phyloP scores from a whole-genome alignment of 2,888 invertebrate species.

The Proisotoma minuta region DNA sequence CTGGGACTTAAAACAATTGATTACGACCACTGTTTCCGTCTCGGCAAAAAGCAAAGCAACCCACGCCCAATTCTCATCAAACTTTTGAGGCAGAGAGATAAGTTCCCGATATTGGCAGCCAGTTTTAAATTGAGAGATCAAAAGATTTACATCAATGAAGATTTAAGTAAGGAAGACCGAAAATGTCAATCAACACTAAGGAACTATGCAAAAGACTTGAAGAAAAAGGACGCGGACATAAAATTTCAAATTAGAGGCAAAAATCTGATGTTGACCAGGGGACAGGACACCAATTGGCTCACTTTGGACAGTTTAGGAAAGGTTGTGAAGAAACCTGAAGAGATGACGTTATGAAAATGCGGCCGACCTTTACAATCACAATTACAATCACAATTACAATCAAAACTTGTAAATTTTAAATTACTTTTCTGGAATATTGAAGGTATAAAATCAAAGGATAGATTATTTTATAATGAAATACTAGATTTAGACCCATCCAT shows the following conservation, averaged over 20 bases:
- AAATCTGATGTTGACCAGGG: not conserved
- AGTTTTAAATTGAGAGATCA: not conserved
- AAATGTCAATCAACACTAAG: not conserved
- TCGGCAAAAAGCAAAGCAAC: not conserved
- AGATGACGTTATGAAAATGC: not conserved
- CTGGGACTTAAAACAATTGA: not conserved
- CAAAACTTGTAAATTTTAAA: too few relatives aligned
- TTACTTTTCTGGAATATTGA: not conserved
- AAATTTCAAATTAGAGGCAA: not conserved
- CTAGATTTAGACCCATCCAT: not conserved
- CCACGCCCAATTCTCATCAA: not conserved
- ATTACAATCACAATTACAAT: too few relatives aligned
- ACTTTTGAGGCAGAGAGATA: not conserved
- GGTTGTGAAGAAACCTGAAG: not conserved
- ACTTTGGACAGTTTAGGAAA: not conserved
- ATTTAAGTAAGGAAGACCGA: slow-evolving; percentile 9
- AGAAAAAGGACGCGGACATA: not conserved
- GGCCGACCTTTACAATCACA: not conserved
- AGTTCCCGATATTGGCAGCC: not conserved
- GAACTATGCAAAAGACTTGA: slow-evolving; percentile 1
- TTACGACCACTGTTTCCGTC: not conserved
- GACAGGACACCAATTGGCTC: not conserved
- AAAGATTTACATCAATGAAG: slow-evolving; percentile 22
- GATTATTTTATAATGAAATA: not conserved
- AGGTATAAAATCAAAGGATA: not conserved